Evolutionary conservation across 2,888 invertebrate genomes (phyloP), one percentile per base, ranked within the genome.

Genomic region (Thera britannica): DNA sequence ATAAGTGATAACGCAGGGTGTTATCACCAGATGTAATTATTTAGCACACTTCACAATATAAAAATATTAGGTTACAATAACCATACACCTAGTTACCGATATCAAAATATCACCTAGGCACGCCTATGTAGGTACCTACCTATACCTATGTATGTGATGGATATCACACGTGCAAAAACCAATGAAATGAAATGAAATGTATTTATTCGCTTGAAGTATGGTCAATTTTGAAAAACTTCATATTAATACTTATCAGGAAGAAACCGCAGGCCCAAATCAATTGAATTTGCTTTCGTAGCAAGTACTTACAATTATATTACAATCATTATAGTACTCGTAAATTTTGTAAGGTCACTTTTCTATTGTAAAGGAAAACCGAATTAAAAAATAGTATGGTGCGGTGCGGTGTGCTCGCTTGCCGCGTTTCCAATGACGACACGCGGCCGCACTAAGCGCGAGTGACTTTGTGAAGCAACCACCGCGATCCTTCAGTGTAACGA

Each of bases 401-500:
- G 57, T 56, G 48, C 35, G 35, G 46, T 63, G 46, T 54, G 41
- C 35, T 69, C 60, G 65, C 51, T 68, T 62, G 55, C 59, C 57
- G 69, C 59, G 63, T 63, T 48, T 58, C 60, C 55, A 51, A 62
- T 86, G 84, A 84, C 85, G 84, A 82, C 79, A 78, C 73, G 75
- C 68, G 75, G 76, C 75, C 75, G 73, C 76, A 77, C 78, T 38
- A 73, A 68, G 62, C 54, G 60, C 70, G 54, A 70, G 61, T 63
- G 75, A 76, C 78, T 77, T 78, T 67, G 60, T 73, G 77, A 67
- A 75, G 70, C 79, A 74, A 72, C 71, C 74, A 67, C 70, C 68
- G 73, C 75, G 72, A 65, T 73, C 76, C 81, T 79, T 90, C 90
- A 92, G 92, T 92, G 72, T 79, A 80, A 77, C 86, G 86, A 87